phyloP scores from a whole-genome alignment of 1,140 invertebrate genomes.

The Sarcophaga peregrina region DNA sequence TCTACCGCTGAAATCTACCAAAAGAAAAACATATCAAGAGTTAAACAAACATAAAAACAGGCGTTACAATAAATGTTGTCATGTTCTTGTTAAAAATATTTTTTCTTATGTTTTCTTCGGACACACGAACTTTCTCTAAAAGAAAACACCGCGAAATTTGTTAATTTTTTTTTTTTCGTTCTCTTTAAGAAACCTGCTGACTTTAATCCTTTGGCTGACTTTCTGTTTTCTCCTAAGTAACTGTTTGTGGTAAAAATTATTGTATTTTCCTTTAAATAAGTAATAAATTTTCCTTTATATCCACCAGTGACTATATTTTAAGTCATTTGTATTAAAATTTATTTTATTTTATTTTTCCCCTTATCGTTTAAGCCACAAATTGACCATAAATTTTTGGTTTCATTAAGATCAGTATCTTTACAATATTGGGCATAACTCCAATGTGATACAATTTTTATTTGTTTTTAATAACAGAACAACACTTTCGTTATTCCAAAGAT shows the following conservation, averaged over 20 bases:
- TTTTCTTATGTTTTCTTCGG: too few species aligned
- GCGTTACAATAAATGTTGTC: conserved; percentile 38
- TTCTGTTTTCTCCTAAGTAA: neutral
- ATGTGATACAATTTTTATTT: conserved; percentile 39
- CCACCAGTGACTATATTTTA: conserved; percentile 2
- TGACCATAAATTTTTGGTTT: conserved; percentile 37
- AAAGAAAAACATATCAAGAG: neutral
- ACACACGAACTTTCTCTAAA: conserved; percentile 10
- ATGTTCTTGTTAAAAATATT: neutral
- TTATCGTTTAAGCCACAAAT: neutral
- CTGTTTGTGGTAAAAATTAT: neutral
- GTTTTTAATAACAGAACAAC: conserved; percentile 27
- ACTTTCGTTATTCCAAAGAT: neutral
- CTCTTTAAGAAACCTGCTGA: conserved; percentile 4
- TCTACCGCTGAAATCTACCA: neutral
- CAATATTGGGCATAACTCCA: conserved; percentile 1
- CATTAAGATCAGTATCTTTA: conserved; percentile 26
- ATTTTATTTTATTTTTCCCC: too few species aligned
- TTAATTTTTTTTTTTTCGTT: conserved; percentile 7
- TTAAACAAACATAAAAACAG: neutral
- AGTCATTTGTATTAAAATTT: neutral
- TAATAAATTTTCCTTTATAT: conserved; percentile 19
- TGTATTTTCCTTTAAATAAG: conserved; percentile 11
- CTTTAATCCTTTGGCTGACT: neutral
- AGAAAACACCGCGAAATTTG: conserved; percentile 4